A percentile compares a stretch with the other conserved stretches of the same genome.
phyloP scores from a whole-genome alignment of 2,113 vertebrate genomes.

The Zosterops japonicus region DNA sequence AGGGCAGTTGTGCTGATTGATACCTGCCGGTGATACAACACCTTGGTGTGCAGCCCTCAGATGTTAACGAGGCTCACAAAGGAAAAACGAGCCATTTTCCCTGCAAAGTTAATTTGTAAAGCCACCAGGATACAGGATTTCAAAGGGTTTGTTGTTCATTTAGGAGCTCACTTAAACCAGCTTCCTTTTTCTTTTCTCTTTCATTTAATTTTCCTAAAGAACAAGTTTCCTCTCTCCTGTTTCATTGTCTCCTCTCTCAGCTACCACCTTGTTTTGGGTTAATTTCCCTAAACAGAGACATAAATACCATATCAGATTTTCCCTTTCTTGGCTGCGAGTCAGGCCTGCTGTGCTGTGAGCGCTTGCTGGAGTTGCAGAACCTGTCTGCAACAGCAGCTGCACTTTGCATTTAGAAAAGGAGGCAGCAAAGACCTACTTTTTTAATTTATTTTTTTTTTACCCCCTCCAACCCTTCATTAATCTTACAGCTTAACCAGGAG shows the following conservation, averaged over 20 bases:
- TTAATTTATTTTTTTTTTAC: too few relatives aligned
- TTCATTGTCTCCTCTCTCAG: not conserved
- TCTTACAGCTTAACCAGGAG: not conserved
- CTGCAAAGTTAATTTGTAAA: not conserved
- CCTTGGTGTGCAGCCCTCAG: not conserved
- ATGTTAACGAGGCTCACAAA: not conserved
- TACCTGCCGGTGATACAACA: not conserved
- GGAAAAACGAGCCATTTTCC: not conserved
- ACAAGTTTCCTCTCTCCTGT: not conserved
- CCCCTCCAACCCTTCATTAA: not conserved
- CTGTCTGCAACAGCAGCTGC: conserved; percentile 20
- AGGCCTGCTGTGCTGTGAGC: conserved; percentile 44
- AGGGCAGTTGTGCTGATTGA: not conserved
- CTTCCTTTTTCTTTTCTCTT: not conserved
- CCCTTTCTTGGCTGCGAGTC: not conserved
- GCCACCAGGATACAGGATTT: not conserved
- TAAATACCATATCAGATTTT: conserved; percentile 28
- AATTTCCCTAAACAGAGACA: conserved; percentile 39
- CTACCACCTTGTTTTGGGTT: conserved; percentile 20
- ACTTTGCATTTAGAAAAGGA: not conserved
- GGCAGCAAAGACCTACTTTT: not conserved
- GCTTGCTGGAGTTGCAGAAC: conserved; percentile 3
- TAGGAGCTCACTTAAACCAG: not conserved
- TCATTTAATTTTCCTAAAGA: not conserved
- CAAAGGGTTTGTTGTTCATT: not conserved